Conservation (phyloP, 2,888 invertebrate genomes). For the Thera obeliscata region DNA sequence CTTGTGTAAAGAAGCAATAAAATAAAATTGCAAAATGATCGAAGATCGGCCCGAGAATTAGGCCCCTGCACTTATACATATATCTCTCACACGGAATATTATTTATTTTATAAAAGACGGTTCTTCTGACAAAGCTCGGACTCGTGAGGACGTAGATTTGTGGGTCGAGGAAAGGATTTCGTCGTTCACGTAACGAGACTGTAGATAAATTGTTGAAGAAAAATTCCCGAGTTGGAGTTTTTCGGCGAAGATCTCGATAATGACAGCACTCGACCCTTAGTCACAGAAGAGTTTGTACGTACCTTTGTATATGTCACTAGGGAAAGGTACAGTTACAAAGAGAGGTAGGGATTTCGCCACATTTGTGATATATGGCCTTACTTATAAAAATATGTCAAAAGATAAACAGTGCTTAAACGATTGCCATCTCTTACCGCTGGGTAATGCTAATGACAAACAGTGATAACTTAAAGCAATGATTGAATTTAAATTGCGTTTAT, state of each 20-base stretch:
- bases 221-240: constrained; percentile 54
- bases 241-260: constrained; percentile 60
- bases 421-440: too few relatives aligned
- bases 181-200: constrained; percentile 47
- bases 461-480: too few relatives aligned
- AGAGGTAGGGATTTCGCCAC: too few relatives aligned
- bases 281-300: constrained; percentile 6
- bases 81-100: constrained; percentile 34
- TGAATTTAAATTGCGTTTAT: too few relatives aligned
- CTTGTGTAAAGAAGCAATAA: too few relatives aligned
- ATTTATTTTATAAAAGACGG: constrained; percentile 46
- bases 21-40: too few relatives aligned
- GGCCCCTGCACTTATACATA: constrained; percentile 32
- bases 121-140: constrained; percentile 51
- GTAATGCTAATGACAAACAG: too few relatives aligned
- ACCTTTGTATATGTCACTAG: neutral
- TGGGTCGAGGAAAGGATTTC: constrained; percentile 59
- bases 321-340: neutral
- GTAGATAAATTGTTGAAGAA: constrained; percentile 58
- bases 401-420: too few relatives aligned
- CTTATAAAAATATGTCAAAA: too few relatives aligned
- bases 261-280: constrained; percentile 58
- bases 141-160: constrained; percentile 52
- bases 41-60: too few relatives aligned
- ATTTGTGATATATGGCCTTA: too few relatives aligned